phyloP scores from a whole-genome alignment of 2,797 vertebrate species.

The Anguilla marmorata region DNA sequence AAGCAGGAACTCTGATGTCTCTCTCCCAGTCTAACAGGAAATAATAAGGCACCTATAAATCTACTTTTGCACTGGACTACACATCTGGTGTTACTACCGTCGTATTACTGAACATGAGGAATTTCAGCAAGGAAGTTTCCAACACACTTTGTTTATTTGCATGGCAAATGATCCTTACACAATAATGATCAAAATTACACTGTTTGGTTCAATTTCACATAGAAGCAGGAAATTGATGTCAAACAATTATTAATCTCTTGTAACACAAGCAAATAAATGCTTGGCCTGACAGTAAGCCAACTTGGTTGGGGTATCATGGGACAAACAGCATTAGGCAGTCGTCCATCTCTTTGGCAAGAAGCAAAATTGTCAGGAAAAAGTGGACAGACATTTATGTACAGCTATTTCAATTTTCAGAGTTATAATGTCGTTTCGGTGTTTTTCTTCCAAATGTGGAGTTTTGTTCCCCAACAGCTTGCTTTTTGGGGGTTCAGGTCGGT shows the following conservation, averaged over 20 bases:
- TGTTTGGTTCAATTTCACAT: background rate
- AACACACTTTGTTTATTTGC: background rate
- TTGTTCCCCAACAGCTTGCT: background rate
- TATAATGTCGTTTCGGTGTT: background rate
- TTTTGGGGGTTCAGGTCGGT: background rate
- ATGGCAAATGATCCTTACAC: background rate
- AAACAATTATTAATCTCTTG: background rate
- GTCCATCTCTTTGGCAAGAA: no score
- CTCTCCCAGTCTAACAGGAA: background rate
- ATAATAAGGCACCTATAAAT: background rate
- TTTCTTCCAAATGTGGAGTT: background rate
- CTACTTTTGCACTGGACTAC: background rate
- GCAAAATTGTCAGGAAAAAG: background rate
- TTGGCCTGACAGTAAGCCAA: background rate
- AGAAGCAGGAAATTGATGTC: background rate
- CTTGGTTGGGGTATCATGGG: background rate
- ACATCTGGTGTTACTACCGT: background rate
- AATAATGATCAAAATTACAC: background rate
- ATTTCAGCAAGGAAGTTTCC: background rate
- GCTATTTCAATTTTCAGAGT: background rate
- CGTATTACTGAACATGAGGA: background rate
- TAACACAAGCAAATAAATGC: background rate
- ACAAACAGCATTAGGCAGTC: no score
- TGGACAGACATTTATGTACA: background rate
- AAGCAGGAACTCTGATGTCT: background rate